phyloP scores from a whole-genome alignment of 2,888 invertebrate genomes.

The Myopa testacea region DNA sequence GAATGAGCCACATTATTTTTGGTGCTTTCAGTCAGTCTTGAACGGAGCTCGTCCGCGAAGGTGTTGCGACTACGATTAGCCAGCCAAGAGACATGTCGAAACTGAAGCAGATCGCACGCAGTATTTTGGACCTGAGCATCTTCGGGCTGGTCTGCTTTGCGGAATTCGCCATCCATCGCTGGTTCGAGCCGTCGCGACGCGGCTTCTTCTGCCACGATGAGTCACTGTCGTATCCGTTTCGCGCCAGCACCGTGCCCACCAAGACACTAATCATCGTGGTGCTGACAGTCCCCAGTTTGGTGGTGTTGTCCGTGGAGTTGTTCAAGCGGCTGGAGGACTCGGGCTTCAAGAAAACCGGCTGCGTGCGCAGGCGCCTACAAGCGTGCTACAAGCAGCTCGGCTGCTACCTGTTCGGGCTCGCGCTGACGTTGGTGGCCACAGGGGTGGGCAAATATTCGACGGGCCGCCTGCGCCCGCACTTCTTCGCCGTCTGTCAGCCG shows the following conservation, averaged over 20 bases:
- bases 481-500: conserved; percentile 80
- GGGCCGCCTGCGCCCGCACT: conserved; percentile 60
- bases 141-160: conserved; percentile 56
- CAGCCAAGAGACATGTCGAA: conserved; percentile 51
- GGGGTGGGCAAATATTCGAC: conserved; percentile 56
- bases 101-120: conserved; percentile 53
- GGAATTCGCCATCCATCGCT: conserved; percentile 52
- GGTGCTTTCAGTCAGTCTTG: conserved; percentile 20
- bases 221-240: conserved; percentile 58
- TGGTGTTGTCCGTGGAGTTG: conserved; percentile 59
- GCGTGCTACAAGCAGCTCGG: conserved; percentile 61
- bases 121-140: conserved; percentile 58
- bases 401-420: conserved; percentile 58
- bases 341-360: conserved; percentile 37
- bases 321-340: conserved; percentile 53
- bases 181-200: conserved; percentile 56
- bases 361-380: conserved; percentile 40
- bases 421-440: conserved; percentile 56
- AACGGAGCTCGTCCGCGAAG: conserved; percentile 9
- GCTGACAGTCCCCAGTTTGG: conserved; percentile 53
- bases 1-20: neutral
- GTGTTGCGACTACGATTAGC: neutral
- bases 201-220: conserved; percentile 64
- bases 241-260: conserved; percentile 49
- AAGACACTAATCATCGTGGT: conserved; percentile 49